Base-by-base conservation (phyloP, 2,797 vertebrate species). In the Sternarchorhynchus goeldii region DNA sequence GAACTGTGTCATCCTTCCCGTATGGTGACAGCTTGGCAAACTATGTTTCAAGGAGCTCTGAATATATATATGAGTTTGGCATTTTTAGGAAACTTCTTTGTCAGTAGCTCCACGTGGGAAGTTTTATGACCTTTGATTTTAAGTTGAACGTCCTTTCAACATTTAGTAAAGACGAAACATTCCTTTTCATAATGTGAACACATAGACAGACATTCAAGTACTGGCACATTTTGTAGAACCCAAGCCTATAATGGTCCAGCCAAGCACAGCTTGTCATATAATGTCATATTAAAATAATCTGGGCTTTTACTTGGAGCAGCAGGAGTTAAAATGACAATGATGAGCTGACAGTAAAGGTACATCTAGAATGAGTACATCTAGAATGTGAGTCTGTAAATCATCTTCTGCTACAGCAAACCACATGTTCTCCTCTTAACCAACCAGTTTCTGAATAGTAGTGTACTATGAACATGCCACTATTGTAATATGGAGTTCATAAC, bases 231-330 rank as follows among this genome's bases (percentile, higher is more conserved):
- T n/a, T 10, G 57, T 25, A 57, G 53, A 63, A 45, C 21, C 50
- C 21, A 12, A 64, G 57, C 63, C 59, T n/a, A 41, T 17, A 75
- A 18, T 57, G 50, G 58, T 57, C 56, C 1, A 21, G 68, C 73
- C 73, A 64, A 59, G 66, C 64, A 58, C 25, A 53, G 53, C 34
- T 58, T 56, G 34, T 64, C 41, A 70, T 83, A 81, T 83, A 66
- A 78, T 67, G 81, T 63, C 60, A 45, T 71, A 10, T 62, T 76
- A 81, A 78, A 58, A 83, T 81, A 78, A 66, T 31, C 75, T 78
- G 36, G 3, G 6, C 58, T 83, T 77, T 77, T 77, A 63, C 21
- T 32, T 70, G 73, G 39, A 79, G 63, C 63, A 63, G 73, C 73
- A 60, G 36, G 72, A 59, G 56, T 79, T 55, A 56, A 18, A 17